Evolutionary conservation across 2,113 vertebrate genomes (phyloP).

Genomic region (Chauna torquata): DNA sequence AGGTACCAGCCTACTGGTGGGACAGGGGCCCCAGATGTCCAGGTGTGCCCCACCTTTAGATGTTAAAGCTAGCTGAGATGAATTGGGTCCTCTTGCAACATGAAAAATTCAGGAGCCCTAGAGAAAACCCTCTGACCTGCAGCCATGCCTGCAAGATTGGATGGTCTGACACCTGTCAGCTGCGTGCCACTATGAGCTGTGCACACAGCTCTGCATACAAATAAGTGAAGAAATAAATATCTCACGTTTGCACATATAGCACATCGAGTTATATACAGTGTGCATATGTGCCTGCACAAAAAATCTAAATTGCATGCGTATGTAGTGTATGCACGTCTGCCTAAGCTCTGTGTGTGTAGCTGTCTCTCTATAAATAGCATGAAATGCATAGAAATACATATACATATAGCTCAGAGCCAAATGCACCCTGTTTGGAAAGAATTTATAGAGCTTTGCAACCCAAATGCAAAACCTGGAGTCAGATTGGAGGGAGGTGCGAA

Average conservation of each 20-base stretch:
- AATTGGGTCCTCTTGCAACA: not conserved
- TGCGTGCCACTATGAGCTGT: fast-evolving
- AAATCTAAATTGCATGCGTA: not conserved
- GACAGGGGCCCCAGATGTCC: not conserved
- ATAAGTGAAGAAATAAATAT: not conserved
- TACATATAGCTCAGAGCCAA: not conserved
- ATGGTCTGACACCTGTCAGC: not conserved
- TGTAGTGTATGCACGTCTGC: not conserved
- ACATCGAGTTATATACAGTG: not conserved
- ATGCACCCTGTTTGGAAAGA: not conserved
- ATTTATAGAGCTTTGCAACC: not conserved
- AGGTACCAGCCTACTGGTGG: not conserved
- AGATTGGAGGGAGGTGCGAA: fast-evolving
- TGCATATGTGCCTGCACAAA: fast-evolving
- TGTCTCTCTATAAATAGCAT: not conserved
- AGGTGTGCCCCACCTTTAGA: not conserved
- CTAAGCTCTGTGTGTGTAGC: not conserved
- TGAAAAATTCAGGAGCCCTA: not conserved
- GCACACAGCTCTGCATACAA: not conserved
- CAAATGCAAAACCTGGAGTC: too few species aligned
- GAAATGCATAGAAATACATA: not conserved
- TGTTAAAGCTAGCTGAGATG: not conserved
- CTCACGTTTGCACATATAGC: fast-evolving
- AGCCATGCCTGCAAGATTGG: not conserved
- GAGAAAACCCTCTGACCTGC: not conserved